Conservation (phyloP, 2,888 invertebrate genomes). For the Tenthredo amoena region DNA sequence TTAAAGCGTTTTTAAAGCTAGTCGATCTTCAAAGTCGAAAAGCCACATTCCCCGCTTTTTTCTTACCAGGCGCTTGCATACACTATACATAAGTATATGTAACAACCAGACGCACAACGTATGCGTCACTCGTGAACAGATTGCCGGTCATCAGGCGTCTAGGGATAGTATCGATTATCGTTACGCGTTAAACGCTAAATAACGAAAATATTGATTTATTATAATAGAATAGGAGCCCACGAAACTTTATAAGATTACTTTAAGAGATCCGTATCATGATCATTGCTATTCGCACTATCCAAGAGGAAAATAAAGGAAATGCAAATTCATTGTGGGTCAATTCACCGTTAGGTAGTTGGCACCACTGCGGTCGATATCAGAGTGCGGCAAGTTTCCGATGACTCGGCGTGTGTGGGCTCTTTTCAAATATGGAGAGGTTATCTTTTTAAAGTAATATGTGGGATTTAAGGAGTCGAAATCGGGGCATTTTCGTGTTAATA, state of each 20-base stretch:
- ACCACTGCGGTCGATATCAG: neutral
- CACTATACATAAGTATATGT: neutral
- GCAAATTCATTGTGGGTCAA: neutral
- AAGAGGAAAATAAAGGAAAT: neutral
- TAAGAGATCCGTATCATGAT: neutral
- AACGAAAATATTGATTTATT: neutral
- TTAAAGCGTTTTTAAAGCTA: neutral
- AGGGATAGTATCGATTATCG: neutral
- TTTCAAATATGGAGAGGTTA: conserved; percentile 75
- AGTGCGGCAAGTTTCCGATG: conserved; percentile 65
- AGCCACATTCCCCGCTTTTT: neutral
- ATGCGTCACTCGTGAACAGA: neutral
- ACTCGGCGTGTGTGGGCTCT: conserved; percentile 62
- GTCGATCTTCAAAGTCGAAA: neutral
- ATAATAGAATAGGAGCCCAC: neutral
- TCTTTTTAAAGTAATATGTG: conserved; percentile 75
- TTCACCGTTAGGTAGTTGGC: neutral
- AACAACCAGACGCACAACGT: neutral
- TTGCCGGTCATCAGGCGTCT: neutral
- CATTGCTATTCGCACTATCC: neutral
- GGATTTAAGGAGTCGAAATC: conserved; percentile 73
- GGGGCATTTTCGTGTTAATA: conserved; percentile 70
- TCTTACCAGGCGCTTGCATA: neutral
- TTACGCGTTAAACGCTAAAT: neutral
- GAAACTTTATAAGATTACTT: neutral